Conservation (phyloP, 2,113 vertebrate species). For the Centropus unirufus region DNA sequence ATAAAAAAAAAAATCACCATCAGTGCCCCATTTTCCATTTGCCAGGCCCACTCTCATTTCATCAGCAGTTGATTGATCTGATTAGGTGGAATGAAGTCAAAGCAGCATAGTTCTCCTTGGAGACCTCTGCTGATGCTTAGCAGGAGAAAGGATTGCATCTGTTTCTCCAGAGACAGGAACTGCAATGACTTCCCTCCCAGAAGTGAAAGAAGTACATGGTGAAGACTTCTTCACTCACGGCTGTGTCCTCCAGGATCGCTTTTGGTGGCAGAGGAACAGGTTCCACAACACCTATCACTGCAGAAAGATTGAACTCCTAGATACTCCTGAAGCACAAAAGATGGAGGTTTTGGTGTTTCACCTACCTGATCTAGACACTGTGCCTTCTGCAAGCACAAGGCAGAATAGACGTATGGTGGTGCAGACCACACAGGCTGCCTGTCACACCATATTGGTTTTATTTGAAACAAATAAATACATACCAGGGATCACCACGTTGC, state of each 20-base stretch:
- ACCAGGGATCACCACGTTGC: neutral
- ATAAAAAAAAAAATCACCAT: neutral
- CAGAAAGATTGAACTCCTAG: neutral
- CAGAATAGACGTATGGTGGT: neutral
- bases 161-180: neutral
- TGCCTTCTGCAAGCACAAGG: neutral
- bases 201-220: neutral
- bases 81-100: neutral
- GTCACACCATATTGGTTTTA: neutral
- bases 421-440: neutral
- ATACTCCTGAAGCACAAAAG: neutral
- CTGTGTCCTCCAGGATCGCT: neutral
- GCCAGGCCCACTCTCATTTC: neutral
- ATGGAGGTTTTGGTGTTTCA: neutral
- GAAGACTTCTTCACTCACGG: fast-evolving
- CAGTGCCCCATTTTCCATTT: neutral
- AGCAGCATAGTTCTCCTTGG: neutral
- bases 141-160: neutral
- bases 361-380: neutral
- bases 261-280: neutral
- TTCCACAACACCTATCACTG: neutral
- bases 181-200: neutral
- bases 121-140: neutral
- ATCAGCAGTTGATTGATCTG: neutral
- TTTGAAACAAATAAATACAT: neutral